Evolutionary conservation across 2,888 invertebrate genomes (phyloP).

Genomic region (Myathropa florea): DNA sequence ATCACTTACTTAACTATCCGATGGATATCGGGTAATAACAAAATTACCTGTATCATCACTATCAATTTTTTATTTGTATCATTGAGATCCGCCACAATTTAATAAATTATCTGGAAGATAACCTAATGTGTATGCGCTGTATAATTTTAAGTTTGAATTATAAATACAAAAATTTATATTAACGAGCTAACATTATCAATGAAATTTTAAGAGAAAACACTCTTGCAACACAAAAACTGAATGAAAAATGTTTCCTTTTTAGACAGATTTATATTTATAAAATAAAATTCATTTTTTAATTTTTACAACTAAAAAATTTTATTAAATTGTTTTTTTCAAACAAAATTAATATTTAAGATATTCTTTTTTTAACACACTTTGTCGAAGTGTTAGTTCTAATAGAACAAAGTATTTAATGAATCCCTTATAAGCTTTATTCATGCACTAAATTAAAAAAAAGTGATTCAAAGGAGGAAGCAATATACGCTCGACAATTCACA

Average conservation of each 20-base stretch:
- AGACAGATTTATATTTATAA: neutral
- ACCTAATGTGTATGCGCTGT: constrained; percentile 40
- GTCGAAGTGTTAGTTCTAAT: neutral
- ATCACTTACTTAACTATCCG: neutral
- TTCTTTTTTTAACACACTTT: neutral
- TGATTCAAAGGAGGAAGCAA: neutral
- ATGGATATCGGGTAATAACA: constrained; percentile 41
- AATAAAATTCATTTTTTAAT: neutral
- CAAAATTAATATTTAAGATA: no score
- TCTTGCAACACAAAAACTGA: neutral
- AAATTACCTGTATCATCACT: constrained; percentile 40
- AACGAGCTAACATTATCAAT: neutral
- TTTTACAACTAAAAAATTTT: no score
- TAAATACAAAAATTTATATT: neutral
- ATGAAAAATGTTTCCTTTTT: neutral
- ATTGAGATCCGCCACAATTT: constrained; percentile 54
- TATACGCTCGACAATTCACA: constrained; percentile 15
- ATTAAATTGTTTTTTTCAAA: no score
- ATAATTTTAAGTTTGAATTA: neutral
- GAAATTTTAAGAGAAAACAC: neutral
- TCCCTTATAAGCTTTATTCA: no score
- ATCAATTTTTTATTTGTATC: neutral
- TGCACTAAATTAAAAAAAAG: neutral
- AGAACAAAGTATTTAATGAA: neutral
- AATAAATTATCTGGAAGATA: constrained; percentile 53